Evolutionary conservation across 2,797 vertebrate species (phyloP).

Genomic region (Eurystomus glaucurus): DNA sequence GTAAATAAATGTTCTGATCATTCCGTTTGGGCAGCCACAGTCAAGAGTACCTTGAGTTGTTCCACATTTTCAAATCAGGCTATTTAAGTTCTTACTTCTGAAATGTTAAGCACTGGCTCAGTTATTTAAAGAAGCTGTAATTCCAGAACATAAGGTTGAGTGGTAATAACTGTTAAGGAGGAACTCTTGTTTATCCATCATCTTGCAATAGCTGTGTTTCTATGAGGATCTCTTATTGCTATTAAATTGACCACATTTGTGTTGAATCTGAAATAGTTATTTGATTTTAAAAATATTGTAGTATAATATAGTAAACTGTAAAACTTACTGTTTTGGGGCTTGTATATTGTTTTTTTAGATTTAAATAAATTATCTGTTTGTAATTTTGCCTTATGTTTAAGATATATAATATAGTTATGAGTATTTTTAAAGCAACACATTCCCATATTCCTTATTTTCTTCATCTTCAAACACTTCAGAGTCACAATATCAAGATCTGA

Average conservation of each 20-base stretch:
- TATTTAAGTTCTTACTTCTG: not conserved
- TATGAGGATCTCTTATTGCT: not conserved
- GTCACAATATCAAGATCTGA: not conserved
- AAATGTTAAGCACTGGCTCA: not conserved
- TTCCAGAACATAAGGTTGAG: not conserved
- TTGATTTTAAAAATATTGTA: not conserved
- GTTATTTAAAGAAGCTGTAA: not conserved
- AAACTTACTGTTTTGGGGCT: not conserved
- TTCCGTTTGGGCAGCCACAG: not conserved
- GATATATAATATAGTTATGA: not conserved
- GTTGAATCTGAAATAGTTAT: not conserved
- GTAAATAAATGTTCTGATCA: not conserved
- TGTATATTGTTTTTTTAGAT: not conserved
- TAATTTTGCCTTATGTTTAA: not conserved
- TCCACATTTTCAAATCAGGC: not conserved
- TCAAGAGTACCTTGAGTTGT: not conserved
- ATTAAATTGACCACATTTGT: not conserved
- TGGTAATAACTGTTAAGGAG: not conserved
- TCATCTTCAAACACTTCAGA: not conserved
- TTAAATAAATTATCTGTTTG: not conserved
- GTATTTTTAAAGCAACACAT: not conserved
- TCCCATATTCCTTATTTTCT: not conserved
- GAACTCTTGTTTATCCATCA: not conserved
- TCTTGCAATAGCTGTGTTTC: not conserved
- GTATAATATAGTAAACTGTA: not conserved